Evolutionary conservation across 92 coral and sea anemone species (phyloP).

Genomic region (Porites rus): DNA sequence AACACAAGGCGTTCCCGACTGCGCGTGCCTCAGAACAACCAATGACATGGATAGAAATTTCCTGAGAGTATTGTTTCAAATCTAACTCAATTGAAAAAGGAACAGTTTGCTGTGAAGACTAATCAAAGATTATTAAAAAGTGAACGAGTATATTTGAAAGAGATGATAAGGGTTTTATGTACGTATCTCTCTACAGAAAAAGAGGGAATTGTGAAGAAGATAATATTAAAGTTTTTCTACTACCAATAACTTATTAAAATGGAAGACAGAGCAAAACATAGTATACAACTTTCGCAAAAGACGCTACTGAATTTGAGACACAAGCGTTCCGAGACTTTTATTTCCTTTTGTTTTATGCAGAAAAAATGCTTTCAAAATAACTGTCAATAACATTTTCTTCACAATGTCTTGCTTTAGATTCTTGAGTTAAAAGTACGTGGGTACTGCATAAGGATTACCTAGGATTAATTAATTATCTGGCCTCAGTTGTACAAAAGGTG

Average conservation of each 20-base stretch:
- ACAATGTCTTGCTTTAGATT: too few species aligned
- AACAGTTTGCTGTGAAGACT: neutral
- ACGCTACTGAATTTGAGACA: neutral
- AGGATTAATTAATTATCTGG: too few species aligned
- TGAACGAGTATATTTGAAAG: neutral
- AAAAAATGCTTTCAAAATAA: too few species aligned
- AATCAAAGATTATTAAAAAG: neutral
- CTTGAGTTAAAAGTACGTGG: too few species aligned
- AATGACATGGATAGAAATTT: neutral
- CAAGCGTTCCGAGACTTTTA: neutral
- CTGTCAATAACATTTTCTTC: too few species aligned
- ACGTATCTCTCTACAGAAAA: neutral
- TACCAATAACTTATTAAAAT: neutral
- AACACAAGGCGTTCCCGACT: neutral
- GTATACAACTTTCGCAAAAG: neutral
- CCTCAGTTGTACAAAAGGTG: too few species aligned
- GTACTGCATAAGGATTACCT: too few species aligned
- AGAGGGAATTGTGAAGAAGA: neutral
- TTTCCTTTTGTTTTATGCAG: neutral
- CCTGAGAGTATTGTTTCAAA: neutral
- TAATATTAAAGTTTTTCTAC: neutral
- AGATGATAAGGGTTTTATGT: neutral
- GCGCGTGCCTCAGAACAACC: neutral
- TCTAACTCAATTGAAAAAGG: neutral
- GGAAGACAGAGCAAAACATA: neutral